A percentile compares a stretch with the other conserved stretches of the same genome.
These are phyloP conservation scores for Agrotis ipsilon DNA, from an alignment of 2,888 invertebrate species.

Conservation along the genomic window DNA sequence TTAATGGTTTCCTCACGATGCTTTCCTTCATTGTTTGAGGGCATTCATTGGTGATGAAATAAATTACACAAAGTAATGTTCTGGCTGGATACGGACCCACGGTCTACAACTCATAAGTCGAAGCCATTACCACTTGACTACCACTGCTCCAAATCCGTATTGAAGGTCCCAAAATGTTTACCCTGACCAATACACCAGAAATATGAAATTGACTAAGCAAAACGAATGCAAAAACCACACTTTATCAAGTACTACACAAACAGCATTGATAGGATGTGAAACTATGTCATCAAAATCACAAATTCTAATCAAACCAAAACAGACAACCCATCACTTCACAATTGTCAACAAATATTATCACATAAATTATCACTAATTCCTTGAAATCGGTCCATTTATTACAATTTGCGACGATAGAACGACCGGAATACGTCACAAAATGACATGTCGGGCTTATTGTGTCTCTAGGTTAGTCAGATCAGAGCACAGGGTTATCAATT, in stretches of 20 bases:
- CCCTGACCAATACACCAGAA: too few relatives aligned
- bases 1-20: too few relatives aligned
- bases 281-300: constrained; percentile 23
- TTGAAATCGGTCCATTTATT: constrained; percentile 66
- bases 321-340: constrained; percentile 41
- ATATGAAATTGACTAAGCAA: too few relatives aligned
- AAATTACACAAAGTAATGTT: too few relatives aligned
- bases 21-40: too few relatives aligned
- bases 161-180: constrained; percentile 1
- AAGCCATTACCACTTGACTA: too few relatives aligned
- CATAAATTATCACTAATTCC: constrained; percentile 66
- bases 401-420: constrained; percentile 61
- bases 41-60: too few relatives aligned
- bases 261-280: not conserved
- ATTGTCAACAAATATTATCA: constrained; percentile 64
- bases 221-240: not conserved
- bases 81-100: too few relatives aligned
- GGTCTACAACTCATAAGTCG: too few relatives aligned
- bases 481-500: constrained; percentile 69
- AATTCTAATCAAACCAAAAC: constrained; percentile 26
- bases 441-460: constrained; percentile 71
- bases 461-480: constrained; percentile 71
- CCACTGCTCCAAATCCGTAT: too few relatives aligned
- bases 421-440: constrained; percentile 55
- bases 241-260: too few relatives aligned